A percentile compares a stretch with the other conserved stretches of the same genome.
phyloP scores from a whole-genome alignment of 2,797 vertebrate genomes.

The Cetoscarus ocellatus region DNA sequence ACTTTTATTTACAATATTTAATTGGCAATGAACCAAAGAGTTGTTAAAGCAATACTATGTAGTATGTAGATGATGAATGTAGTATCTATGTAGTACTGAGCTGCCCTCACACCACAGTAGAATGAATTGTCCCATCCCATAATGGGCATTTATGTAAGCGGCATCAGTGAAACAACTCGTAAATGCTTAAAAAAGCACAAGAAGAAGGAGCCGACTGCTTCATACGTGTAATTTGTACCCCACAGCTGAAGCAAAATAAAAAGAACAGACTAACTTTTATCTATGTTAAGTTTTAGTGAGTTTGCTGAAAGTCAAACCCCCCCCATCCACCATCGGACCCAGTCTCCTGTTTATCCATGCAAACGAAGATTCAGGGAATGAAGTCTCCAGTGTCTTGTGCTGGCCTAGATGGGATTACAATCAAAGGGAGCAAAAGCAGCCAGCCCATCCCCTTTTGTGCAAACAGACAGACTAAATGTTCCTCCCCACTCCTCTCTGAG shows the following conservation, averaged over 20 bases:
- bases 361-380: constrained; percentile 68
- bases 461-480: constrained; percentile 79
- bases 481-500: constrained; percentile 52
- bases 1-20: no score
- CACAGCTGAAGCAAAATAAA: constrained; percentile 35
- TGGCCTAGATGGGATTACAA: constrained; percentile 82
- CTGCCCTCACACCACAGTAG: no score
- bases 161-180: constrained; percentile 18
- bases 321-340: constrained; percentile 24
- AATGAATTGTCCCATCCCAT: neutral
- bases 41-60: no score
- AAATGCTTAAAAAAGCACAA: constrained; percentile 7
- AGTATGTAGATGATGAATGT: no score
- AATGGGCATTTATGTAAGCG: constrained; percentile 18
- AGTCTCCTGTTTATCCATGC: constrained; percentile 69
- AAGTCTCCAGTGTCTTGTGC: constrained; percentile 73
- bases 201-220: constrained; percentile 10
- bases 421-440: constrained; percentile 75
- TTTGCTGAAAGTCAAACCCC: constrained; percentile 58
- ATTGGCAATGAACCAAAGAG: no score
- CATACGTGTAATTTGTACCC: neutral
- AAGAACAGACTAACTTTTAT: constrained; percentile 51
- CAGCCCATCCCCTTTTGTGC: constrained; percentile 72
- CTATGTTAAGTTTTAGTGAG: constrained; percentile 38
- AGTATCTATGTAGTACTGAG: no score